Percentiles rank a stretch among this genome's conserved stretches.
These are phyloP conservation scores for Spongilla lacustris DNA, from an alignment of 37 sponge, comb jelly and placozoan genomes.

Conservation along the genomic window DNA sequence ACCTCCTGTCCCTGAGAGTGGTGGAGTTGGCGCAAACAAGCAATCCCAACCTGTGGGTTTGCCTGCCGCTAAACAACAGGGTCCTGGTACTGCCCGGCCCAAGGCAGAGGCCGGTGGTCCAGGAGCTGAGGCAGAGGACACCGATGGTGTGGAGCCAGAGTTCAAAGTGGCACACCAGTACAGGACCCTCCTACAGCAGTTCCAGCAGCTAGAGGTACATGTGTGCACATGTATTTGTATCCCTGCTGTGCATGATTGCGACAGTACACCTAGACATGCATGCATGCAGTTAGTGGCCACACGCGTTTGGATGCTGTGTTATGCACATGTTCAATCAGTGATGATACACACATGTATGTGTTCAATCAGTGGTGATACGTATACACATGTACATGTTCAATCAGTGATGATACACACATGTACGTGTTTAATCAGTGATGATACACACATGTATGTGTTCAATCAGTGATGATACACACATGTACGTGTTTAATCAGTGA, in stretches of 20 bases:
- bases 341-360: too few species aligned
- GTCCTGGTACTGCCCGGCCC: not conserved
- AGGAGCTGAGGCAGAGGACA: not conserved
- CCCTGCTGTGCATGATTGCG: too few species aligned
- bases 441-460: too few species aligned
- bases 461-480: too few species aligned
- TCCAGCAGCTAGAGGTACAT: constrained; percentile 35
- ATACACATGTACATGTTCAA: not conserved
- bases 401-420: not conserved
- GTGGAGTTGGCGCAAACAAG: not conserved
- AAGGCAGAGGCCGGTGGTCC: not conserved
- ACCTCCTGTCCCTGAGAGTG: not conserved
- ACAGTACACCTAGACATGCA: too few species aligned
- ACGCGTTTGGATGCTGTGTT: not conserved
- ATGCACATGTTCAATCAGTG: not conserved
- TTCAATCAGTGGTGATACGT: not conserved
- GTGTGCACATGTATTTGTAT: too few species aligned
- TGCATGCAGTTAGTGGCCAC: not conserved
- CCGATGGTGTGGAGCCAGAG: not conserved
- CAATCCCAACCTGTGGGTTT: not conserved
- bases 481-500: too few species aligned
- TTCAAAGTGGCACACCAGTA: constrained; percentile 61
- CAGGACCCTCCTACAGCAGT: constrained; percentile 38
- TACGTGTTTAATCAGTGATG: too few species aligned
- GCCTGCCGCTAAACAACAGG: not conserved